Base-by-base conservation (phyloP, 2,888 invertebrate genomes). In the Lissonota sp. region DNA sequence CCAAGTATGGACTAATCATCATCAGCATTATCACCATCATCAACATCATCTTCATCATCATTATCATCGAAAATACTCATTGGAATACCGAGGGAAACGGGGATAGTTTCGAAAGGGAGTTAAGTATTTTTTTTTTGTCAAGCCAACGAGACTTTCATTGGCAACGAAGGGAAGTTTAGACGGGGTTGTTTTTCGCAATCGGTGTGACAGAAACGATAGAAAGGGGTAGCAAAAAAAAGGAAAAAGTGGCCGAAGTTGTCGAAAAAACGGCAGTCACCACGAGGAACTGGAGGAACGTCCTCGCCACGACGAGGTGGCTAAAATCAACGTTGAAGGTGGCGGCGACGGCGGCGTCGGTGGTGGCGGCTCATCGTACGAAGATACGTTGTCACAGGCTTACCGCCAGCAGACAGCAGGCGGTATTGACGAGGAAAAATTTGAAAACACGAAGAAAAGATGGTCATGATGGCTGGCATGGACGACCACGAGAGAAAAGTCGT, bases 401-500 rank as follows among this genome's bases (percentile, higher is more conserved):
- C 76, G 81, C 78, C 82, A 82, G 74, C 80, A 72, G 62, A 66
- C 73, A 26, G 26, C 26, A 79, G 84, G 73, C 84, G 73, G 80
- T 78, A 51, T 67, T 78, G 42, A 72, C 42, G 14, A 78, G 40
- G 49, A 84, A 79, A 78, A 74, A 60, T 70, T 64, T 81, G 73
- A 80, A 83, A 77, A 77, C 71, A 85, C 86, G 85, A 85, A 87
- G 89, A 90, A 92, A 94, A 93, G 91, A 95, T 95, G 95, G 95
- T 95, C 94, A 95, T 95, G 93, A 95, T 96, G 95, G 96, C 96
- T 93, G 95, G 95, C 93, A 95, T 96, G 94, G 96, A 97, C 92
- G 97, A 97, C 91, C 96, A 96, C 93, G 97, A 97, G 93, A 94
- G 97, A 91, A 97, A 97, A 95, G 95, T 98, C 91, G 98, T 99